phyloP scores from a whole-genome alignment of 2,888 invertebrate species.

The Asteroscopus sphinx region DNA sequence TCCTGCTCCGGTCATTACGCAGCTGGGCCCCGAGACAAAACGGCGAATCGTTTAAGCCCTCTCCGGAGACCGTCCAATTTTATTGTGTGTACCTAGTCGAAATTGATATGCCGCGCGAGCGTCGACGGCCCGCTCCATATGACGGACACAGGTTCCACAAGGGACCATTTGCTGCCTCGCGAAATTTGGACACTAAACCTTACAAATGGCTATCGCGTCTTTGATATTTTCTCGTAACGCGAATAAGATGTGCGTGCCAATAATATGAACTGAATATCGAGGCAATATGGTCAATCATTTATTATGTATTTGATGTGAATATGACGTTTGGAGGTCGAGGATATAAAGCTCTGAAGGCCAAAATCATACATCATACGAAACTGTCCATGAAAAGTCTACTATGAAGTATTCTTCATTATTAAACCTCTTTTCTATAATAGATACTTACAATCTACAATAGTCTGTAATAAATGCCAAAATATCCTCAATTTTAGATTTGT shows the following conservation, averaged over 20 bases:
- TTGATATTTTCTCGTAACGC: conserved; percentile 55
- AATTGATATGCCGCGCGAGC: conserved; percentile 88
- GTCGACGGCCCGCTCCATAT: conserved; percentile 72
- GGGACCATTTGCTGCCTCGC: conserved; percentile 72
- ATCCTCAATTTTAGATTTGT: conserved; percentile 26
- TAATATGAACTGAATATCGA: conserved; percentile 28
- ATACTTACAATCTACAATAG: no score
- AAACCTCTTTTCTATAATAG: conserved; percentile 7
- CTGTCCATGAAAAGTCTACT: background rate
- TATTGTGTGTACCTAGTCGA: conserved; percentile 89
- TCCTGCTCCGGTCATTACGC: conserved; percentile 89
- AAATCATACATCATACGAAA: no score
- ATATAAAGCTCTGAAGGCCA: background rate
- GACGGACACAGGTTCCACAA: conserved; percentile 72
- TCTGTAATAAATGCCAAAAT: conserved; percentile 26
- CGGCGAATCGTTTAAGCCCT: conserved; percentile 90
- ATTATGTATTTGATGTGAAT: conserved; percentile 11
- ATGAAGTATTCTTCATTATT: conserved; percentile 4
- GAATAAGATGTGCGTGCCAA: conserved; percentile 39
- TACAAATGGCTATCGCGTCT: conserved; percentile 55
- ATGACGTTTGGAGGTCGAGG: conserved; percentile 5
- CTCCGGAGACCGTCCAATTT: conserved; percentile 89
- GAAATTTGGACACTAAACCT: conserved; percentile 62
- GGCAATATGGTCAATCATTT: conserved; percentile 16
- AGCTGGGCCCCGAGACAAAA: conserved; percentile 90